phyloP scores from a whole-genome alignment of 2,797 vertebrate species.

The Synaphobranchus kaupii region DNA sequence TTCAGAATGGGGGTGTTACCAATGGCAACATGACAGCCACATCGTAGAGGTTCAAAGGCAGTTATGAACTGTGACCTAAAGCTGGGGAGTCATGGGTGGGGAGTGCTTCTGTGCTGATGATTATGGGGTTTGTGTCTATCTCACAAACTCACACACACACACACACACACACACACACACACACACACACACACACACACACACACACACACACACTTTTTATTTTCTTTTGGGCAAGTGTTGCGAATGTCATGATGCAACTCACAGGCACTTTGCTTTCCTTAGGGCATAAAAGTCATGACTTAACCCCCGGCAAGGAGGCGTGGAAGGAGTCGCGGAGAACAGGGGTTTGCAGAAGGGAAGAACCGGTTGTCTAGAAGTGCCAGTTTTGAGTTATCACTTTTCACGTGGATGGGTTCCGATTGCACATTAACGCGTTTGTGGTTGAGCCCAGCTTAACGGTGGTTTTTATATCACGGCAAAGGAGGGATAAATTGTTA shows the following conservation, averaged over 20 bases:
- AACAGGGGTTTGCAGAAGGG: no score
- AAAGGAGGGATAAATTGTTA: neutral
- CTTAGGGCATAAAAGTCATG: neutral
- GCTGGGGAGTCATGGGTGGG: neutral
- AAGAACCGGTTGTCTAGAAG: neutral
- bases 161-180: no score
- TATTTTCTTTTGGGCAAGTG: neutral
- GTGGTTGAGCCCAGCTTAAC: neutral
- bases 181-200: no score
- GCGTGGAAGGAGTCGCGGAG: neutral
- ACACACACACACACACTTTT: neutral
- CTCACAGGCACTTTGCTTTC: neutral
- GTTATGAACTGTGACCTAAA: neutral
- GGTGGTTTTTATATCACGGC: neutral
- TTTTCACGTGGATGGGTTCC: neutral
- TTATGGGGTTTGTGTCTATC: neutral
- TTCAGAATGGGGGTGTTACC: neutral
- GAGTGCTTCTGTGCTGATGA: neutral
- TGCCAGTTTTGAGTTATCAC: neutral
- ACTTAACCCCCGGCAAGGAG: neutral
- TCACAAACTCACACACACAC: neutral
- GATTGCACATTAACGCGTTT: neutral
- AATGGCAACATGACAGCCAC: neutral
- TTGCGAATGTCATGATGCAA: neutral
- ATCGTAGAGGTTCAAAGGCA: neutral